Percentiles rank a stretch among this genome's conserved stretches.
Conservation (phyloP, 2,888 invertebrate genomes). For the Agelastica alni region DNA sequence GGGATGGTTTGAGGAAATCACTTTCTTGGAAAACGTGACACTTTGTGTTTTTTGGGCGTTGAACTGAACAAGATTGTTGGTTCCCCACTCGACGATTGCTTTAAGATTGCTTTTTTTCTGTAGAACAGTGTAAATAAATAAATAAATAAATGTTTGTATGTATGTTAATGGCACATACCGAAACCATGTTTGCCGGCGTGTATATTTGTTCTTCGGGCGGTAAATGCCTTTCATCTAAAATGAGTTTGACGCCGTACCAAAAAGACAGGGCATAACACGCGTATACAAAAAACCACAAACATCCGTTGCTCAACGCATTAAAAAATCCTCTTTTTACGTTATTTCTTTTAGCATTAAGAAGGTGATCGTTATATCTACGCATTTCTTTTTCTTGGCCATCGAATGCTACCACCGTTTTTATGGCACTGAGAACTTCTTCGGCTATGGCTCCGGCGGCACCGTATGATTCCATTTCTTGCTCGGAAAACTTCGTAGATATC, state of each 20-base stretch:
- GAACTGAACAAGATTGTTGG: too few species aligned
- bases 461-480: constrained; percentile 71
- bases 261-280: constrained; percentile 78
- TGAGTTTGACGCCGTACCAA: constrained; percentile 78
- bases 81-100: too few species aligned
- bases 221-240: constrained; percentile 61
- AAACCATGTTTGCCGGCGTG: constrained; percentile 70
- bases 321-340: constrained; percentile 73
- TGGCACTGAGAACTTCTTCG: constrained; percentile 74
- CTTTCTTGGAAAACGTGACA: too few species aligned
- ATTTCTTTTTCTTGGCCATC: constrained; percentile 75
- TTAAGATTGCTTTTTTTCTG: too few species aligned
- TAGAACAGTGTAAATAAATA: too few species aligned
- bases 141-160: too few species aligned
- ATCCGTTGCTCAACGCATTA: constrained; percentile 72
- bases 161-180: constrained; percentile 68
- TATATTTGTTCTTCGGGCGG: constrained; percentile 56
- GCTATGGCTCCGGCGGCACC: constrained; percentile 77
- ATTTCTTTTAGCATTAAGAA: constrained; percentile 66
- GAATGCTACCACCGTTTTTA: constrained; percentile 79
- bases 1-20: too few species aligned
- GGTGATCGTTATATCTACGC: constrained; percentile 66
- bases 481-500: constrained; percentile 68
- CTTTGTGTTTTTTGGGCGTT: too few species aligned
- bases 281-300: constrained; percentile 78